Evolutionary conservation across 2,113 vertebrate genomes (phyloP), one percentile per base, ranked within the genome.

Genomic region (Notothenia coriiceps): DNA sequence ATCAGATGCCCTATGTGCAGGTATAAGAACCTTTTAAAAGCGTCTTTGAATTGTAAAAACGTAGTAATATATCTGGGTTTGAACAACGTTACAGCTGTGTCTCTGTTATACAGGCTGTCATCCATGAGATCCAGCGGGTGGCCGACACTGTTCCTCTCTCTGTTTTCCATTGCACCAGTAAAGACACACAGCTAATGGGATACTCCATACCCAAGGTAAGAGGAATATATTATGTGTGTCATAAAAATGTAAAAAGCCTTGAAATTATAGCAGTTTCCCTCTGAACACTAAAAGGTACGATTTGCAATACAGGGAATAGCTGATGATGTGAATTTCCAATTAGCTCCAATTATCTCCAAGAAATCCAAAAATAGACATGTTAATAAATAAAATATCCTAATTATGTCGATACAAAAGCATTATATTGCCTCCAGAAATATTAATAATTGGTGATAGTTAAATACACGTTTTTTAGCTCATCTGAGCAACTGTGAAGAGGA

Each of bases 51-150:
- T 6, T 40, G 35, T 40, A 40, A 40, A 40, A 40, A 40, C 35
- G 5, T 40, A 40, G 35, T 40, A 6, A 40, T 40, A 40, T 40
- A 40, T 40, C 6, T 40, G 6, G 35, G 7, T 40, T 40, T 6
- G 35, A 25, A 22, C 10, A 47, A 4, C 14, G 20, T 10, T 46
- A 2, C 49, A 50, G 25, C 51, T 33, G 43, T 33, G 43, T 15
- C 33, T 70, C n/a, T 63, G 5, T 79, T 6, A 50, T 84, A 35
- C 71, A 90, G 86, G 91, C 92, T 15, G 86, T 92, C 25, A 79
- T 91, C 22, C 91, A 92, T 72, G 86, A 94, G 70, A 33, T 84
- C 8, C 92, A 91, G 82, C 83, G 90, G 18, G 12, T 70, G 22
- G 54, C 69, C 6, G 61, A 80, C 63, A 72, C 64, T 1, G 66